Conservation (phyloP, 2,113 vertebrate species). For the Beaufortia kweichowensis region DNA sequence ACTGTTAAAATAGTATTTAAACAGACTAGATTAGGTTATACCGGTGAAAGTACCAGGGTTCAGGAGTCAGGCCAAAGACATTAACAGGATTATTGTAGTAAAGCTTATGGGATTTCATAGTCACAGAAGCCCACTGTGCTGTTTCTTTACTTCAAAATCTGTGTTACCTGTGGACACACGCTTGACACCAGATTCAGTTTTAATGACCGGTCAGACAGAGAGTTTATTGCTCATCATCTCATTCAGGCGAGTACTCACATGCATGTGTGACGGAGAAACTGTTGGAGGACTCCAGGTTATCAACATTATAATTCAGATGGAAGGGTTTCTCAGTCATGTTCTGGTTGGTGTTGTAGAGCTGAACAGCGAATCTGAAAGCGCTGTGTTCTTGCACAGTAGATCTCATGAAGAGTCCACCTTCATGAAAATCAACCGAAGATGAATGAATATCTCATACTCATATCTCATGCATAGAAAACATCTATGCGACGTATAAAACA, state of each 20-base stretch:
- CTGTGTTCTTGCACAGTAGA: constrained; percentile 99
- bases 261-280: constrained; percentile 99
- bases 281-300: constrained; percentile 99
- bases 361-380: constrained; percentile 97
- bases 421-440: constrained; percentile 50
- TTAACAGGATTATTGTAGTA: constrained; percentile 41
- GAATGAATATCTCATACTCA: constrained; percentile 4
- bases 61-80: background rate
- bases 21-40: no score
- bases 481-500: background rate
- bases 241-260: constrained; percentile 83
- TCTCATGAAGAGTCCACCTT: constrained; percentile 98
- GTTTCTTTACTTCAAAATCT: no score
- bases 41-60: no score
- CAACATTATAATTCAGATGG: constrained; percentile 98
- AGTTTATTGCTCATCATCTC: no score
- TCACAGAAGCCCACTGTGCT: background rate
- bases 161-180: no score
- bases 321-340: constrained; percentile 98
- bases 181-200: no score
- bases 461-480: background rate
- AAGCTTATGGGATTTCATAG: constrained; percentile 40
- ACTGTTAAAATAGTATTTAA: no score
- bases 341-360: constrained; percentile 99
- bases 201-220: no score